These are phyloP conservation scores for Champsocephalus gunnari DNA, from an alignment of 2,797 vertebrate species.

Conservation along the genomic window DNA sequence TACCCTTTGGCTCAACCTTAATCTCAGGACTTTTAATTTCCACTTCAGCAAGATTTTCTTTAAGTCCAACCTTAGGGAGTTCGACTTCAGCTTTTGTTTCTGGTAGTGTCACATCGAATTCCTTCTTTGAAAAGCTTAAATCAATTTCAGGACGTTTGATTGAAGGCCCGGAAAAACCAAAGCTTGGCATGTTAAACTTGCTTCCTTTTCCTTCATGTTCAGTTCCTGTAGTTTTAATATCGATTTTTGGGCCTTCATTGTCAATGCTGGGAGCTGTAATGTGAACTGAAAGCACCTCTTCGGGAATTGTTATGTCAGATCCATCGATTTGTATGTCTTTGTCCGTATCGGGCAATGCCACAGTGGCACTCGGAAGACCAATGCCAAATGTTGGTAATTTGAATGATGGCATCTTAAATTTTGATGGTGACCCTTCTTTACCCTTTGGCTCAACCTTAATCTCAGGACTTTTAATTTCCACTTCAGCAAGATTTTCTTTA, in stretches of 20 bases:
- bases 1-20: slow-evolving; percentile 25
- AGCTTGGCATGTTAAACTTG: slow-evolving; percentile 79
- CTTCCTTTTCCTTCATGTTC: slow-evolving; percentile 39
- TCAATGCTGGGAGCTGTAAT: slow-evolving; percentile 18
- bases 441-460: slow-evolving; percentile 24
- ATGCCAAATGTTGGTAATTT: slow-evolving; percentile 71
- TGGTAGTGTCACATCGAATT: slow-evolving; percentile 38
- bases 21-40: slow-evolving; percentile 44
- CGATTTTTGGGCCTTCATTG: slow-evolving; percentile 2
- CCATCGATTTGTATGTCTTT: slow-evolving; percentile 37
- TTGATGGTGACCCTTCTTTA: slow-evolving; percentile 59
- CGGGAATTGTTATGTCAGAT: slow-evolving; percentile 20
- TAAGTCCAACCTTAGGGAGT: slow-evolving; percentile 3
- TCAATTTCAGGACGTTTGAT: slow-evolving; percentile 47
- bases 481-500: slow-evolving; percentile 17
- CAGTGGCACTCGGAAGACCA: slow-evolving; percentile 7
- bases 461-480: slow-evolving; percentile 48
- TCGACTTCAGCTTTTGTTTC: slow-evolving; percentile 24
- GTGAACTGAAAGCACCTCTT: neutral
- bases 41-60: slow-evolving; percentile 36
- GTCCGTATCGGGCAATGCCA: slow-evolving; percentile 9
- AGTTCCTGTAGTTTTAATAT: slow-evolving; percentile 10
- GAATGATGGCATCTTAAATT: slow-evolving; percentile 68
- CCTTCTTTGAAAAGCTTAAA: slow-evolving; percentile 42
- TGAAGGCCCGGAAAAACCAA: slow-evolving; percentile 54